Evolutionary conservation across 1,140 invertebrate genomes (phyloP).

Genomic region (Andrena cerasifolii): DNA sequence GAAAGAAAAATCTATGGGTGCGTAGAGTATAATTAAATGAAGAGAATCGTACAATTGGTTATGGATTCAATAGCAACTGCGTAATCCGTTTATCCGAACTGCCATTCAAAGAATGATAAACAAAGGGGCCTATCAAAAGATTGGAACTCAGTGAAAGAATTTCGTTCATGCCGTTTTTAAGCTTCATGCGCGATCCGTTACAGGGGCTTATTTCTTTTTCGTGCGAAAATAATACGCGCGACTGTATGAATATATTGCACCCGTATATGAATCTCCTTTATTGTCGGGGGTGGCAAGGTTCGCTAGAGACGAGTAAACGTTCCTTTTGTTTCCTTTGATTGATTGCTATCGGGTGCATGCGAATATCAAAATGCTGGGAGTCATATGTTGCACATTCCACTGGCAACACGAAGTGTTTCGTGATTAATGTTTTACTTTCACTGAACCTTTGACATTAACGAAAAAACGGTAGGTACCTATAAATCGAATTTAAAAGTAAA

Average conservation of each 20-base stretch:
- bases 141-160: conserved; percentile 67
- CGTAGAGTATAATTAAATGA: conserved; percentile 67
- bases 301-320: conserved; percentile 43
- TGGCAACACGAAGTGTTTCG: neutral
- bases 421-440: neutral
- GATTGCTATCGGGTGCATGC: conserved; percentile 49
- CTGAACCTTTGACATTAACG: neutral
- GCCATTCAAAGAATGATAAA: conserved; percentile 70
- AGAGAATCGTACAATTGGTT: conserved; percentile 37
- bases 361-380: conserved; percentile 29
- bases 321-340: conserved; percentile 54
- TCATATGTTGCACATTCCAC: conserved; percentile 3
- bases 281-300: conserved; percentile 37
- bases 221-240: conserved; percentile 55
- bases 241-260: conserved; percentile 40
- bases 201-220: conserved; percentile 43
- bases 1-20: conserved; percentile 45
- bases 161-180: conserved; percentile 47
- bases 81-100: conserved; percentile 71
- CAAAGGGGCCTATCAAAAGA: conserved; percentile 74
- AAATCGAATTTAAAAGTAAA: no score
- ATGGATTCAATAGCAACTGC: conserved; percentile 44
- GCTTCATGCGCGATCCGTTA: conserved; percentile 42
- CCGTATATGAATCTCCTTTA: conserved; percentile 43
- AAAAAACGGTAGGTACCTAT: no score